A percentile compares a stretch with the other conserved stretches of the same genome.
These are phyloP conservation scores for Chelonoidis abingdonii DNA, from an alignment of 2,113 vertebrate genomes.

Conservation along the genomic window DNA sequence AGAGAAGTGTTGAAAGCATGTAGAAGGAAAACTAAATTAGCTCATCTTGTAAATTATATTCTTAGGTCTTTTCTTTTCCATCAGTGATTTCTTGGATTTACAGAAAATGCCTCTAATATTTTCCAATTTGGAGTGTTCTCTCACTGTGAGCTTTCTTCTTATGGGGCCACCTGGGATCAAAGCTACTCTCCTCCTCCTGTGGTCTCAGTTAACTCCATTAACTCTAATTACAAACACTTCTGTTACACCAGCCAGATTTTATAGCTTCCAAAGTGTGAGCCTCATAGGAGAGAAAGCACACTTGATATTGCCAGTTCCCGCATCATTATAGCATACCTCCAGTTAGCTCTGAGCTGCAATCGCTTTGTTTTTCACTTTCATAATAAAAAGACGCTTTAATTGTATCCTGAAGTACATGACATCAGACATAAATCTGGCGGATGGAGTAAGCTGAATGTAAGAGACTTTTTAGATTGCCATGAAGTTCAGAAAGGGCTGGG, in stretches of 20 bases:
- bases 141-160: conserved; percentile 57
- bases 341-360: conserved; percentile 6
- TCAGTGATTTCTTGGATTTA: conserved; percentile 39
- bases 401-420: not conserved
- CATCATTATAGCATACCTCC: not conserved
- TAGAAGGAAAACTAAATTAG: conserved; percentile 58
- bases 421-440: not conserved
- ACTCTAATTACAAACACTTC: conserved; percentile 63
- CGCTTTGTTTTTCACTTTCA: not conserved
- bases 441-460: not conserved
- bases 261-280: conserved; percentile 22
- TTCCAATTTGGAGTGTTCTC: conserved; percentile 39
- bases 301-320: not conserved
- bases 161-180: conserved; percentile 59
- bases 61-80: conserved; percentile 38
- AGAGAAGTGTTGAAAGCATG: conserved; percentile 5
- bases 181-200: conserved; percentile 60
- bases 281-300: conserved; percentile 25
- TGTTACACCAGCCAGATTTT: conserved; percentile 49
- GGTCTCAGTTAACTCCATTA: conserved; percentile 26
- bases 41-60: conserved; percentile 45
- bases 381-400: conserved; percentile 17
- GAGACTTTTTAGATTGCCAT: not conserved
- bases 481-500: not conserved
- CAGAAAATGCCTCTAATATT: conserved; percentile 55